phyloP scores from a whole-genome alignment of 2,888 invertebrate genomes.

The Adela reaumurella region DNA sequence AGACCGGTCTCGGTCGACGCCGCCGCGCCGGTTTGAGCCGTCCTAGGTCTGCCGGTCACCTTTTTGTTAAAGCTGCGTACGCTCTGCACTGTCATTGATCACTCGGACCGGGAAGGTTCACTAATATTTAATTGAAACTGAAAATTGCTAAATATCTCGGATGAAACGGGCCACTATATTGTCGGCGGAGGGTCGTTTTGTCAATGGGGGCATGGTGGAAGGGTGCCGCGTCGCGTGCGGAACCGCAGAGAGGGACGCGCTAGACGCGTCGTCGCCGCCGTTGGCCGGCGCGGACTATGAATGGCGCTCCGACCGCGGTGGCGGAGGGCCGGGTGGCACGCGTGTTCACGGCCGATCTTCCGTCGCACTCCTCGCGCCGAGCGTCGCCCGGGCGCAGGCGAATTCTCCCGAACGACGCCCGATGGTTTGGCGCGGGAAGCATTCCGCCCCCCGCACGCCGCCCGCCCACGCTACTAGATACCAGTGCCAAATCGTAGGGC shows the following conservation, averaged over 20 bases:
- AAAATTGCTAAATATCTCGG: too few species aligned
- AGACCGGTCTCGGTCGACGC: slow-evolving; percentile 42
- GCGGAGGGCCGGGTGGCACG: slow-evolving; percentile 18
- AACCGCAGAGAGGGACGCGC: slow-evolving; percentile 14
- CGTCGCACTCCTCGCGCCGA: slow-evolving; percentile 24
- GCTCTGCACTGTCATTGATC: too few species aligned
- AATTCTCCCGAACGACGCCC: slow-evolving; percentile 38
- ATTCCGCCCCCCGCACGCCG: not conserved
- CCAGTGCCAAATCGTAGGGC: too few species aligned
- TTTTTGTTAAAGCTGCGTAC: not conserved
- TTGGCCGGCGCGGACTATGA: slow-evolving; percentile 42
- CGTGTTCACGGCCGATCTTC: slow-evolving; percentile 5
- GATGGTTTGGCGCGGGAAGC: slow-evolving; percentile 46
- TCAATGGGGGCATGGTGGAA: slow-evolving; percentile 3
- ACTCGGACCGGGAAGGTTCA: too few species aligned
- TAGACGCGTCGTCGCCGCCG: slow-evolving; percentile 22
- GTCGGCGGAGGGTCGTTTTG: too few species aligned
- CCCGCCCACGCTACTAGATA: too few species aligned
- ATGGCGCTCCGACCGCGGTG: slow-evolving; percentile 22
- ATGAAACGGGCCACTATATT: too few species aligned
- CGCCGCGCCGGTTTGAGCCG: too few species aligned
- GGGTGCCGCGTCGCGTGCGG: slow-evolving; percentile 28
- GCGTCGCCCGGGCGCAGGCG: slow-evolving; percentile 30
- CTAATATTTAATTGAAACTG: too few species aligned
- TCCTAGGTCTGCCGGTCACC: too few species aligned